Evolutionary conservation across 2,888 invertebrate species (phyloP).

Genomic region (Odiellus spinosus): DNA sequence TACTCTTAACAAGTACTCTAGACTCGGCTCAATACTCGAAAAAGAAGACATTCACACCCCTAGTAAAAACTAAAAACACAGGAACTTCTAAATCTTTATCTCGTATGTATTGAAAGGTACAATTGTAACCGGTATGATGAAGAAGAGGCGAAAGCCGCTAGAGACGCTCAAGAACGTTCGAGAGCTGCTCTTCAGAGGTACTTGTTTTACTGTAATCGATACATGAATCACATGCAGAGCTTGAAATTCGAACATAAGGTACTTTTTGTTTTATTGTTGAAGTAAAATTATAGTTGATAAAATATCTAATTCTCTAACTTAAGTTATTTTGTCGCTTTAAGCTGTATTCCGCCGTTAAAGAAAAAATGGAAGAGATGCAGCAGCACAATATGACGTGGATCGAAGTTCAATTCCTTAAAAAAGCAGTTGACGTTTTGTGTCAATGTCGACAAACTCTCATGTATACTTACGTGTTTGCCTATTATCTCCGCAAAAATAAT

Average conservation of each 20-base stretch:
- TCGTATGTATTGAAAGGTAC: constrained; percentile 54
- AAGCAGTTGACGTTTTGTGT: constrained; percentile 91
- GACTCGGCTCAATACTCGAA: too few species aligned
- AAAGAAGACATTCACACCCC: too few species aligned
- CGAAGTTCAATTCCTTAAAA: constrained; percentile 95
- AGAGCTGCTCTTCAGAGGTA: constrained; percentile 89
- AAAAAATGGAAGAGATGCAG: constrained; percentile 99
- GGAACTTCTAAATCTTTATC: too few species aligned
- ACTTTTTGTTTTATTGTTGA: too few species aligned
- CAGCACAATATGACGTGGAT: constrained; percentile 99
- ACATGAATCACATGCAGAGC: constrained; percentile 98
- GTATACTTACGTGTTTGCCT: constrained; percentile 99
- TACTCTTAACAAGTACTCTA: too few species aligned
- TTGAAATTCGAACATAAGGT: constrained; percentile 87
- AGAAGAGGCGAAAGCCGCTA: constrained; percentile 84
- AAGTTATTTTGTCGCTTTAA: constrained; percentile 1
- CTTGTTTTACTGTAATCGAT: constrained; percentile 95
- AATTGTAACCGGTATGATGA: constrained; percentile 96
- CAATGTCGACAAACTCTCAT: constrained; percentile 93
- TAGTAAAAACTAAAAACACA: too few species aligned
- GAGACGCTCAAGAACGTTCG: constrained; percentile 88
- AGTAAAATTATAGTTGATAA: too few species aligned
- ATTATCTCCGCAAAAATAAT: constrained; percentile 92
- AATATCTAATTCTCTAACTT: too few species aligned
- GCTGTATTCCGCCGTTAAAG: constrained; percentile 82